These are phyloP conservation scores for Dysidea cf. avara DNA, from an alignment of 37 sponge, comb jelly and placozoan genomes.

Conservation along the genomic window DNA sequence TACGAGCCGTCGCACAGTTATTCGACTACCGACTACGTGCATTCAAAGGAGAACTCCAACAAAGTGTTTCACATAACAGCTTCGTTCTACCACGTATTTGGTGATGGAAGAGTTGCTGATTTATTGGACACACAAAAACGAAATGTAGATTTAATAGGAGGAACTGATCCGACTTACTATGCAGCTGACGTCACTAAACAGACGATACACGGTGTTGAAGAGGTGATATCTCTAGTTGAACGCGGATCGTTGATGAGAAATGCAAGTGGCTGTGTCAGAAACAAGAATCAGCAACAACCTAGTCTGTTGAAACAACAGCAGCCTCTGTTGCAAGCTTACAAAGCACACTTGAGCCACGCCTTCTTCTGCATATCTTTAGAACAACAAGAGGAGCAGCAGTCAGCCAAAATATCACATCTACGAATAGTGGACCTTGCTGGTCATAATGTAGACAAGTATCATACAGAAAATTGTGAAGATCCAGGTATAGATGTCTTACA, in stretches of 20 bases:
- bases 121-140: conserved; percentile 54
- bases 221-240: conserved; percentile 43
- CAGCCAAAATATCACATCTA: conserved; percentile 9
- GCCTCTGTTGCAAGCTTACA: conserved; percentile 15
- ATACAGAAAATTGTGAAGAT: conserved; percentile 6
- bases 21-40: background rate
- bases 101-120: conserved; percentile 59
- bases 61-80: conserved; percentile 5
- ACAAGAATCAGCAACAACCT: background rate
- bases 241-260: conserved; percentile 64
- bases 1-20: conserved; percentile 28
- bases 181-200: conserved; percentile 32
- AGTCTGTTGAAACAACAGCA: background rate
- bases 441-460: conserved; percentile 14
- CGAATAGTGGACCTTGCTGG: conserved; percentile 58
- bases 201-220: conserved; percentile 24
- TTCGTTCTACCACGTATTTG: conserved; percentile 58
- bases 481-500: conserved; percentile 29
- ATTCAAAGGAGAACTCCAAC: background rate
- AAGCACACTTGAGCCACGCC: conserved; percentile 54
- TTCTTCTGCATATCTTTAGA: conserved; percentile 36
- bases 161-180: background rate
- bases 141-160: conserved; percentile 9
- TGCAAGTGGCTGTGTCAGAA: conserved; percentile 51
- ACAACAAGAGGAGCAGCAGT: background rate